phyloP scores from a whole-genome alignment of 2,797 vertebrate genomes.

The Poliocrania exsul region DNA sequence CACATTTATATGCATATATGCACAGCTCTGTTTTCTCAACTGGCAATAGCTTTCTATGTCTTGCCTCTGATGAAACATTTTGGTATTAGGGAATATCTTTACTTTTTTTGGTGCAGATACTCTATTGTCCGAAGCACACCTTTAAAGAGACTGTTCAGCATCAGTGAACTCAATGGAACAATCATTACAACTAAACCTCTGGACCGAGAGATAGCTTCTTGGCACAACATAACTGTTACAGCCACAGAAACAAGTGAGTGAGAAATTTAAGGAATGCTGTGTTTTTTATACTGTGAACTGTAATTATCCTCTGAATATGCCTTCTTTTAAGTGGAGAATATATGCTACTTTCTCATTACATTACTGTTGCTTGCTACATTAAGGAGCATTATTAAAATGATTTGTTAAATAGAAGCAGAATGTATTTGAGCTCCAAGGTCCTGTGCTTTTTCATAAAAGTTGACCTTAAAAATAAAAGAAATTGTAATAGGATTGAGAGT shows the following conservation, averaged over 20 bases:
- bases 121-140: slow-evolving; percentile 78
- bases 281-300: background rate
- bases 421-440: slow-evolving; percentile 17
- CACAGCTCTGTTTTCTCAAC: background rate
- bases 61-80: background rate
- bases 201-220: slow-evolving; percentile 87
- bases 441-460: slow-evolving; percentile 39
- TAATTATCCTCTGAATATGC: slow-evolving; percentile 31
- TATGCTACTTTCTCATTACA: slow-evolving; percentile 6
- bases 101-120: slow-evolving; percentile 81
- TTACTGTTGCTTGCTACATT: slow-evolving; percentile 10
- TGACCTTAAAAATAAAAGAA: slow-evolving; percentile 15
- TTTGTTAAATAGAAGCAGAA: slow-evolving; percentile 15
- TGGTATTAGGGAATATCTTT: background rate
- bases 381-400: slow-evolving; percentile 45
- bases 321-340: slow-evolving; percentile 17
- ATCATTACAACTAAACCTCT: slow-evolving; percentile 80
- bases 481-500: background rate
- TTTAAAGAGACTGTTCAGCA: slow-evolving; percentile 80
- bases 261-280: background rate
- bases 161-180: slow-evolving; percentile 87
- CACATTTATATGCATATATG: background rate
- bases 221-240: slow-evolving; percentile 90
- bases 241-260: slow-evolving; percentile 91
- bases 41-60: background rate